phyloP scores from a whole-genome alignment of 2,888 invertebrate genomes.

The Nomada ferruginata region DNA sequence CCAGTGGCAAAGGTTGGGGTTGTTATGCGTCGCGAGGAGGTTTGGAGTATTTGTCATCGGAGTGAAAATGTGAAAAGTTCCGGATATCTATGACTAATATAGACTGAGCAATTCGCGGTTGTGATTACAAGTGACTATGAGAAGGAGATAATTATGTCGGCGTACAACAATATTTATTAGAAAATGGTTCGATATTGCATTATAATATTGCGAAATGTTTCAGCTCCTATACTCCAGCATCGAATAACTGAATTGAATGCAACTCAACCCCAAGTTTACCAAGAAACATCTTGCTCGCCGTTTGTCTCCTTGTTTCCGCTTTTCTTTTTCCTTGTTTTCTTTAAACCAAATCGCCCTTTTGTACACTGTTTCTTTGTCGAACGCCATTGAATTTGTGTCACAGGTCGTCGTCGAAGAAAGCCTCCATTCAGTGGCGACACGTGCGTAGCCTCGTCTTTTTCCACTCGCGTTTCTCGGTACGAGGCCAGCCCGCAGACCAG shows the following conservation, averaged over 20 bases:
- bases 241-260: neutral
- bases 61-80: too few relatives aligned
- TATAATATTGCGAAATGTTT: too few relatives aligned
- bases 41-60: too few relatives aligned
- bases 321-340: neutral
- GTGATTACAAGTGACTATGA: too few relatives aligned
- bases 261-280: constrained; percentile 10
- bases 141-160: too few relatives aligned
- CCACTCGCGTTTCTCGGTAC: constrained; percentile 19
- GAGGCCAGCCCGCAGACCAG: constrained; percentile 45
- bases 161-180: too few relatives aligned
- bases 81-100: too few relatives aligned
- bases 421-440: constrained; percentile 56
- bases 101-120: too few relatives aligned
- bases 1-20: too few relatives aligned
- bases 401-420: constrained; percentile 50
- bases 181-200: too few relatives aligned
- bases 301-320: neutral
- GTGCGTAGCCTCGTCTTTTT: constrained; percentile 50
- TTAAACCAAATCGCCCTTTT: constrained; percentile 29
- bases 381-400: constrained; percentile 58
- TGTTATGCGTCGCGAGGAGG: too few relatives aligned
- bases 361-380: constrained; percentile 43
- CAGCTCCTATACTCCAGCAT: neutral
- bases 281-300: constrained; percentile 9